Evolutionary conservation across 2,113 vertebrate species (phyloP), one percentile per base, ranked within the genome.

Genomic region (Merops nubicus): DNA sequence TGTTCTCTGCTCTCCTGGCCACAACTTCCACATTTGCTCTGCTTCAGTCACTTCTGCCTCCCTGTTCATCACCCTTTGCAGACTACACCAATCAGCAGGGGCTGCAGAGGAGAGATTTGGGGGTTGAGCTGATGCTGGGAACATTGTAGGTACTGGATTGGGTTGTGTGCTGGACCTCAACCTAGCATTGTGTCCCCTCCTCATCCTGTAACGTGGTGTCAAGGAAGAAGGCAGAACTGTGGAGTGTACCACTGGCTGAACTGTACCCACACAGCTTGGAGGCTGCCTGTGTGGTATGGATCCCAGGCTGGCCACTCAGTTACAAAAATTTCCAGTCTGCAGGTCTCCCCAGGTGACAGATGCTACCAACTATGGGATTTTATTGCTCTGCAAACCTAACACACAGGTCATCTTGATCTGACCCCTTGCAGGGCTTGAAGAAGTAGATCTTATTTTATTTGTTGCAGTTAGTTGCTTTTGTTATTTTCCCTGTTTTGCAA

Each of bases 11-110:
- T 1, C 15, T 74, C 43, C 36, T 0, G 1, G 38, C 64, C 21
- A 28, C 0, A 1, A 20, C 31, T 47, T 28, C 17, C 33, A 17
- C 2, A 0, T 67, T 78, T 22, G 14, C n/a, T 28, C 1, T 19
- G 25, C 51, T 78, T 19, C n/a, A 5, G 20, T 34, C 45, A 78
- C 22, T 51, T 47, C 34, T 78, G 25, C 45, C 40, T 70, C 36
- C 36, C 77, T 57, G 12, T 50, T 48, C 15, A 1, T 29, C 40
- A 17, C 59, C 40, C 59, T 65, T 65, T 36, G 51, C 59, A 72
- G 45, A 16, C 45, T 36, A 1, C 40, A 43, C 73, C 33, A 28
- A n/a, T 45, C 78, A 53, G 38, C 14, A 23, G 3, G n/a, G 25
- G 25, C n/a, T 60, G 36, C 16, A 29, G n/a, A 83, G 15, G n/a